Conservation (phyloP, 30 jellyfish, hydroid and myxozoan genomes). For the Clytia hemisphaerica region DNA sequence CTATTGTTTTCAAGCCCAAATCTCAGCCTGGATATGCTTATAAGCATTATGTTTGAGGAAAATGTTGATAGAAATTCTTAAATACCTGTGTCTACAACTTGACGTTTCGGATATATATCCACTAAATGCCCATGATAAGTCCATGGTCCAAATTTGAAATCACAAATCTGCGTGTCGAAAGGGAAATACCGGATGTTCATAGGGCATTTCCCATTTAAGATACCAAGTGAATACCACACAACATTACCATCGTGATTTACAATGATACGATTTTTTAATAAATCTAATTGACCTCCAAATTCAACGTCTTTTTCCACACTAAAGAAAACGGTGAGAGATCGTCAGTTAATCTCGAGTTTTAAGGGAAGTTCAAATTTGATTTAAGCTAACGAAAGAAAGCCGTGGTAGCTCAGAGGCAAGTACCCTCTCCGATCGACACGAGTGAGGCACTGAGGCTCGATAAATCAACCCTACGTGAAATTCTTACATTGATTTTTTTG, state of each 20-base stretch:
- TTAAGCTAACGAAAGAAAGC: no score
- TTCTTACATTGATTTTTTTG: no score
- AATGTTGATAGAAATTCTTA: no score
- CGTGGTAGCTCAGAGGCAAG: no score
- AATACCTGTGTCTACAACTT: slow-evolving; percentile 45
- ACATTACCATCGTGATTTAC: slow-evolving; percentile 34
- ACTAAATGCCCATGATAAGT: slow-evolving; percentile 58
- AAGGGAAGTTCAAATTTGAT: no score
- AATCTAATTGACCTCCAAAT: slow-evolving; percentile 64
- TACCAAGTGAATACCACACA: slow-evolving; percentile 61
- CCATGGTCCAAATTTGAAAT: slow-evolving; percentile 64
- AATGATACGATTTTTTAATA: slow-evolving; percentile 50
- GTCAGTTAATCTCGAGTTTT: no score
- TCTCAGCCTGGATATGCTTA: no score
- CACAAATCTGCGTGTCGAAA: slow-evolving; percentile 59
- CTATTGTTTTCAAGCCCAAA: no score
- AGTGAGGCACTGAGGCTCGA: no score
- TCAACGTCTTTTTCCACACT: slow-evolving; percentile 63
- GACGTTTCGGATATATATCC: slow-evolving; percentile 30
- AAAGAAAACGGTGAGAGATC: background rate
- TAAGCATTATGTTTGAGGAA: no score
- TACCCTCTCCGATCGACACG: no score
- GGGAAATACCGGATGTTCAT: slow-evolving; percentile 58
- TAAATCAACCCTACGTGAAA: no score
- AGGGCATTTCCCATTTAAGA: slow-evolving; percentile 58